phyloP scores from a whole-genome alignment of 2,888 invertebrate genomes.

The Tyria jacobaeae region DNA sequence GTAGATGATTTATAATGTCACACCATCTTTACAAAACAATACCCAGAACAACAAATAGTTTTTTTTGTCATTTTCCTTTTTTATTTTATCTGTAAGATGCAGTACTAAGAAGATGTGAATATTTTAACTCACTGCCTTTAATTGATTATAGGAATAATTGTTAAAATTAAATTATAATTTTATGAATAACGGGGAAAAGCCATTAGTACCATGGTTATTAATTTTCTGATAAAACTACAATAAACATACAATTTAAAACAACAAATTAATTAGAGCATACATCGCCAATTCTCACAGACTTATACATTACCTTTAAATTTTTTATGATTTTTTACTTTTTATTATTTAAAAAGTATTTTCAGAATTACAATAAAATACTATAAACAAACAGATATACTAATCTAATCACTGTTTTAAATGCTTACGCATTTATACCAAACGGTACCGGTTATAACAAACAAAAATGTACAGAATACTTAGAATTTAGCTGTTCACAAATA shows the following conservation, averaged over 20 bases:
- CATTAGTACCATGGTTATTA: conserved; percentile 46
- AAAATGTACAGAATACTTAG: conserved; percentile 21
- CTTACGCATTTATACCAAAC: conserved; percentile 46
- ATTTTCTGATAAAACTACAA: conserved; percentile 41
- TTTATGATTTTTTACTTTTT: conserved; percentile 57
- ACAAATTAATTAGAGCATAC: conserved; percentile 49
- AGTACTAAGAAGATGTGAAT: conserved; percentile 41
- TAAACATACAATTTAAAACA: conserved; percentile 45
- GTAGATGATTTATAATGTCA: conserved; percentile 17
- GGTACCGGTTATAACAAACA: conserved; percentile 32
- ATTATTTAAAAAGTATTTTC: conserved; percentile 52
- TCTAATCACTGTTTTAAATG: conserved; percentile 56
- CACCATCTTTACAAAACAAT: conserved; percentile 23
- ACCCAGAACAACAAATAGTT: conserved; percentile 33
- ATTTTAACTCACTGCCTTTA: conserved; percentile 37
- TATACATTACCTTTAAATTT: conserved; percentile 56
- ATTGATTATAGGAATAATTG: conserved; percentile 33
- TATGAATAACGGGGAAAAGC: conserved; percentile 38
- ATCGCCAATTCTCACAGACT: conserved; percentile 57
- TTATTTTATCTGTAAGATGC: conserved; percentile 47
- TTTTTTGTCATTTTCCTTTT: conserved; percentile 42
- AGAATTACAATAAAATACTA: conserved; percentile 58
- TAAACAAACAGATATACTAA: conserved; percentile 50
- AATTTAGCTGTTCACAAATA: conserved; percentile 31
- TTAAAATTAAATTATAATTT: conserved; percentile 40